Conservation (phyloP, 2,888 invertebrate species). For the Caradrina clavipalpis region DNA sequence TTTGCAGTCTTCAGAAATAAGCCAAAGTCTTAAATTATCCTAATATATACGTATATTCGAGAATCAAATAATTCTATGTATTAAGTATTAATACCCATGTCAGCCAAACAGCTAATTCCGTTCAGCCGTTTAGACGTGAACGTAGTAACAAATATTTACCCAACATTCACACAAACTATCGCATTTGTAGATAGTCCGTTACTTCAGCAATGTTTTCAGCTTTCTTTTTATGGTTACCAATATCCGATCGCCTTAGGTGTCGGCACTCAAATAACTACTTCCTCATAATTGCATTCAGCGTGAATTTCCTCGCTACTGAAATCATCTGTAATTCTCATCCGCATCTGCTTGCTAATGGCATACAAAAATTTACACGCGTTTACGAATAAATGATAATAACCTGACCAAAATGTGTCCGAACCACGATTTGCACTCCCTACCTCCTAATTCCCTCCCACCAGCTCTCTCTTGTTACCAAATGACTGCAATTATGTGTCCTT, state of each 20-base stretch:
- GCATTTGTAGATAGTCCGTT: no score
- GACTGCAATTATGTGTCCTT: constrained; percentile 71
- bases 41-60: no score
- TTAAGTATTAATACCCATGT: no score
- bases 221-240: no score
- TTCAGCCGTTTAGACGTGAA: no score
- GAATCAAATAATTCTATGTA: no score
- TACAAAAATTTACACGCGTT: constrained; percentile 27
- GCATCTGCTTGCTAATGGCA: constrained; percentile 38
- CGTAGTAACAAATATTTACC: no score
- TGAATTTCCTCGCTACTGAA: constrained; percentile 14
- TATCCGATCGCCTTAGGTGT: constrained; percentile 2
- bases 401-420: constrained; percentile 30
- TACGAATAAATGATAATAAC: constrained; percentile 37
- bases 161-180: no score
- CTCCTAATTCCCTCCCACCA: constrained; percentile 55
- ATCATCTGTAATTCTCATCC: constrained; percentile 7
- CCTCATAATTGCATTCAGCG: constrained; percentile 19
- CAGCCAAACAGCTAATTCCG: no score
- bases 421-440: constrained; percentile 37
- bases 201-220: no score
- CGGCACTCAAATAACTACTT: neutral
- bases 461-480: constrained; percentile 59
- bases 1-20: no score
- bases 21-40: no score